Base-by-base conservation (phyloP, 2,113 vertebrate species). In the Hirundichthys speculiger region DNA sequence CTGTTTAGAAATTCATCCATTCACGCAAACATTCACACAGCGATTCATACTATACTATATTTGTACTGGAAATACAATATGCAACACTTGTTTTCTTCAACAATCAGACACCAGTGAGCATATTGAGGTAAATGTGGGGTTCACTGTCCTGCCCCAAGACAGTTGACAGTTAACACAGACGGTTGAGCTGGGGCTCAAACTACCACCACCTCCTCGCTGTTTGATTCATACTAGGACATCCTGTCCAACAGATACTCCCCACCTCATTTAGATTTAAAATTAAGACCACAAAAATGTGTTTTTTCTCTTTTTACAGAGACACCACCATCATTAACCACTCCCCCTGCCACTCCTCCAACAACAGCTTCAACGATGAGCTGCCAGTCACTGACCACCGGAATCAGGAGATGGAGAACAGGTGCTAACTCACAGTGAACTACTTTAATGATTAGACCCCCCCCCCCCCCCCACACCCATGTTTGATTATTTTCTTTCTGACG, bases 321-420 rank as follows among this genome's bases (percentile, higher is more conserved):
- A 99, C 98, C 38, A 99, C 98, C 18, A 96, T 99, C 84, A 98
- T 99, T 88, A 96, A 96, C 88, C 95, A 98, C 80, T 99, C 96
- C 0, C 97, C 98, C 0, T 93, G 94, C 61, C 94, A 98, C 66
- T 98, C 97, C 0, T 97, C 98, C 43, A 95, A 96, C 85, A 98
- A 93, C 90, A 99, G 98, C 82, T 99, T 99, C 90, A 96, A 97
- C 0, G 98, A 96, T 66, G 96, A 96, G 75, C 92, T 98, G 42
- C 94, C 97, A 3, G 74, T 94, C 0, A 91, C 94, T 1, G 94
- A 93, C 89, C 94, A 95, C 90, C 94, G 96, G 73, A 96, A 98
- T 70, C 96, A 97, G 77, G 97, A 98, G 85, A 98, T 99, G 98
- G 98, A 99, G 82, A 98, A 93, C 93, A 96, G 97, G 97, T 98